Conservation (phyloP, 53 echinoderm and acorn worm species). For the Mesocentrotus franciscanus region DNA sequence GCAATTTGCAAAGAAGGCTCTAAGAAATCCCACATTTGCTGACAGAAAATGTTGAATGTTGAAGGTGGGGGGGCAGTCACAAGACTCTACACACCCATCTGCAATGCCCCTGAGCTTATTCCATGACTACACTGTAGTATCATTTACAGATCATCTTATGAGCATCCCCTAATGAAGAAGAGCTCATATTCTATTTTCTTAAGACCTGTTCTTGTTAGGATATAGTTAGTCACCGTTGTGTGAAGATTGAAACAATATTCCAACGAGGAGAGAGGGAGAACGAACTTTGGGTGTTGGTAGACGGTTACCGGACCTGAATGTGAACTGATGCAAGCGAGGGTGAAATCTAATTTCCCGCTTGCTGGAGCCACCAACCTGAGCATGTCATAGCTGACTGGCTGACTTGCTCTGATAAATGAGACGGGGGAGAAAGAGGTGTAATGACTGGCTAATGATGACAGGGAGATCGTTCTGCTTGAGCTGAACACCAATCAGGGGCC, state of each 20-base stretch:
- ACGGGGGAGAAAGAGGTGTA: slow-evolving; percentile 20
- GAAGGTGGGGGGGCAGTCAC: too few relatives aligned
- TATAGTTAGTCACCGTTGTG: slow-evolving; percentile 9
- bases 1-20: too few relatives aligned
- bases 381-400: slow-evolving; percentile 54
- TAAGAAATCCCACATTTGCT: too few relatives aligned
- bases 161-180: background rate
- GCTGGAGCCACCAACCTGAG: slow-evolving; percentile 35
- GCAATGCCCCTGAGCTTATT: too few relatives aligned
- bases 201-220: background rate
- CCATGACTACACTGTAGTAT: too few relatives aligned
- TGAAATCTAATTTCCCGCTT: slow-evolving; percentile 61
- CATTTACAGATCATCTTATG: background rate
- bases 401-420: slow-evolving; percentile 56
- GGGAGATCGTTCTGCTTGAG: slow-evolving; percentile 24
- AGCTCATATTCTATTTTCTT: background rate
- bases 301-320: background rate
- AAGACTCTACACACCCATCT: too few relatives aligned
- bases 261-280: background rate
- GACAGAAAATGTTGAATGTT: too few relatives aligned
- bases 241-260: slow-evolving; percentile 37
- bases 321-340: slow-evolving; percentile 42
- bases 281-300: background rate
- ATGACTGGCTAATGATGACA: slow-evolving; percentile 63
- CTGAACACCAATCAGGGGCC: slow-evolving; percentile 21